These are phyloP conservation scores for Antigone vipio DNA, from an alignment of 2,113 vertebrate genomes.

Conservation along the genomic window DNA sequence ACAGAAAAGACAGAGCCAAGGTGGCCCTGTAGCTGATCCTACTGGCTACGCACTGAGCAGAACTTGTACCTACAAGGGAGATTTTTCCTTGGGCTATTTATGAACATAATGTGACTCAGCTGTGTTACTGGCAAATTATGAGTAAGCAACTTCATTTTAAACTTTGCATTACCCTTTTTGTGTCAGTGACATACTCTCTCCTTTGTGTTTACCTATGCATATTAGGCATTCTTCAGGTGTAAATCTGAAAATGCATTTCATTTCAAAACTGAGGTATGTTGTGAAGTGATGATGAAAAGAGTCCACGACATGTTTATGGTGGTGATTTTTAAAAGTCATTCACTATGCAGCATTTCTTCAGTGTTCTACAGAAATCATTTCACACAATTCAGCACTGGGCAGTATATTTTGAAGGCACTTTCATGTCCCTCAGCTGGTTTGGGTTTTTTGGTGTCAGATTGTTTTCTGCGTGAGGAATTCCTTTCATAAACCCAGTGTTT, in stretches of 20 bases:
- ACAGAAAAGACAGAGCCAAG: background rate
- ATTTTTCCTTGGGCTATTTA: background rate
- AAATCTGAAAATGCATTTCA: background rate
- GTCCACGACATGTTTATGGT: rapidly evolving
- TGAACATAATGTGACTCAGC: background rate
- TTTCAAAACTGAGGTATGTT: background rate
- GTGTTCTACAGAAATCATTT: background rate
- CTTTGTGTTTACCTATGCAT: background rate
- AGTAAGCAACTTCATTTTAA: background rate
- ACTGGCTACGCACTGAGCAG: background rate
- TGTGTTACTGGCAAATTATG: background rate
- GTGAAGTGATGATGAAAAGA: background rate
- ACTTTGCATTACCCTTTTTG: background rate
- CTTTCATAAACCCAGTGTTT: background rate
- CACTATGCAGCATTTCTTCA: background rate
- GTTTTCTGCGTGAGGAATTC: background rate
- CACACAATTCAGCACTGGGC: background rate
- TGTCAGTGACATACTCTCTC: background rate
- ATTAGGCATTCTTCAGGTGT: background rate
- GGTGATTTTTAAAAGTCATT: background rate
- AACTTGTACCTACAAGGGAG: background rate
- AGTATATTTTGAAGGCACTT: background rate
- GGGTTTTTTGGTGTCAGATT: background rate
- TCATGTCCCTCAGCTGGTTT: background rate
- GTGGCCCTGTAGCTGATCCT: background rate